These are phyloP conservation scores for Rousettus leschenaultii DNA, from an alignment of 2,113 vertebrate genomes.

Conservation along the genomic window DNA sequence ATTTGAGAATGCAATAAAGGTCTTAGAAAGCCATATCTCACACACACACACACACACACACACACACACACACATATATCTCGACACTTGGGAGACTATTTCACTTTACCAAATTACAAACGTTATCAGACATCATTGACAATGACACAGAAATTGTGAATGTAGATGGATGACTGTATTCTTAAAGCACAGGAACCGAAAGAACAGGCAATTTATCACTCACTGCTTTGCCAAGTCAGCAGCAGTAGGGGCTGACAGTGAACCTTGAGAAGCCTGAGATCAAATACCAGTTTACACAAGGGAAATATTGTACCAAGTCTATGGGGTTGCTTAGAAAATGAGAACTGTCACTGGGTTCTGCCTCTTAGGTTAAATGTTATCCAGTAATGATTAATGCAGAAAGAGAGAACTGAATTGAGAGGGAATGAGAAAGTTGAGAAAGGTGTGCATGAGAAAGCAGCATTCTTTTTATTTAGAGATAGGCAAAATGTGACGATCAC, in stretches of 20 bases:
- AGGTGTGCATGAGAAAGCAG: background rate
- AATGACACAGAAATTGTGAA: background rate
- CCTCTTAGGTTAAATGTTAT: background rate
- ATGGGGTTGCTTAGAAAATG: background rate
- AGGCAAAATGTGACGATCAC: background rate
- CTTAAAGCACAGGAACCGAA: background rate
- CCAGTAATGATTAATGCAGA: background rate
- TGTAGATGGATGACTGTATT: background rate
- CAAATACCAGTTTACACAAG: conserved; percentile 7
- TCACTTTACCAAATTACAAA: conserved; percentile 14
- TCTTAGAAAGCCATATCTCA: background rate
- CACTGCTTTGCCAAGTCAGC: background rate
- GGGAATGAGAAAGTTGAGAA: background rate
- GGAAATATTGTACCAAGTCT: background rate
- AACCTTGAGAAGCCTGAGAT: background rate
- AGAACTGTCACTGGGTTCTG: background rate
- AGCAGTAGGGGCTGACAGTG: background rate
- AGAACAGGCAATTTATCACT: conserved; percentile 25
- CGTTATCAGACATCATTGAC: background rate
- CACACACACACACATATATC: background rate
- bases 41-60: too few species aligned
- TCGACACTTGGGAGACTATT: conserved; percentile 10
- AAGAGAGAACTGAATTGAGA: background rate
- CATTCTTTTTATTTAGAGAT: background rate
- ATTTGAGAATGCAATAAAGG: background rate